Evolutionary conservation across 2,797 vertebrate species (phyloP).

Genomic region (Enteromius viviparus): DNA sequence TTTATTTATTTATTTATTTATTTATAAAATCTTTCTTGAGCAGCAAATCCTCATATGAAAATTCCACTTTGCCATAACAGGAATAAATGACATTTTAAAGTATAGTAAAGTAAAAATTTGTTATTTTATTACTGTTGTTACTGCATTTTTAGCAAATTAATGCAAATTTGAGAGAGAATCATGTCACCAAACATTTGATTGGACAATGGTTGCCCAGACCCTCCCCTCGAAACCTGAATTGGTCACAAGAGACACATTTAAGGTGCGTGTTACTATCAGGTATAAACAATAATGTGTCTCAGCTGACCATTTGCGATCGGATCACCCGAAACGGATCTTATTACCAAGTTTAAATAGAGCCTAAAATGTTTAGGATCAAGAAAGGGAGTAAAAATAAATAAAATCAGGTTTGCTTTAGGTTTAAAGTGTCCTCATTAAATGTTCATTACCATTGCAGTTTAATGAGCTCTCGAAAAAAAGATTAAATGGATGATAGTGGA

Average conservation of each 20-base stretch:
- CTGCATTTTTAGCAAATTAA: too few relatives aligned
- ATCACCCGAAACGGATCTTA: not conserved
- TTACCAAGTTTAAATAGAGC: slow-evolving; percentile 10
- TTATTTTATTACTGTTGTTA: slow-evolving; percentile 1
- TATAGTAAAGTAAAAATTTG: not conserved
- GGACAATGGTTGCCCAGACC: not conserved
- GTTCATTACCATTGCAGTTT: slow-evolving; percentile 53
- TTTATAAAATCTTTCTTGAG: not conserved
- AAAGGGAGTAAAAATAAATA: slow-evolving; percentile 58
- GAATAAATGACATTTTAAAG: not conserved
- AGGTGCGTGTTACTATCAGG: not conserved
- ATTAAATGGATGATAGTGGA: slow-evolving; percentile 44
- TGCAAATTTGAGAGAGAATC: not conserved
- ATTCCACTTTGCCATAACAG: not conserved
- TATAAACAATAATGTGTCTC: slow-evolving; percentile 7
- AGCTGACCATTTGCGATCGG: not conserved
- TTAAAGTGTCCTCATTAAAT: slow-evolving; percentile 63
- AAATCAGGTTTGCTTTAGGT: slow-evolving; percentile 61
- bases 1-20: too few relatives aligned
- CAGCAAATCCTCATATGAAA: not conserved
- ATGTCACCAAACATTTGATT: not conserved
- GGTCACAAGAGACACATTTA: slow-evolving; percentile 8
- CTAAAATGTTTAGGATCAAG: slow-evolving; percentile 47
- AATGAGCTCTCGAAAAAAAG: slow-evolving; percentile 57
- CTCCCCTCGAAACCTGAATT: not conserved